Base-by-base conservation (phyloP, 2,113 vertebrate genomes). In the Seriola dumerili region DNA sequence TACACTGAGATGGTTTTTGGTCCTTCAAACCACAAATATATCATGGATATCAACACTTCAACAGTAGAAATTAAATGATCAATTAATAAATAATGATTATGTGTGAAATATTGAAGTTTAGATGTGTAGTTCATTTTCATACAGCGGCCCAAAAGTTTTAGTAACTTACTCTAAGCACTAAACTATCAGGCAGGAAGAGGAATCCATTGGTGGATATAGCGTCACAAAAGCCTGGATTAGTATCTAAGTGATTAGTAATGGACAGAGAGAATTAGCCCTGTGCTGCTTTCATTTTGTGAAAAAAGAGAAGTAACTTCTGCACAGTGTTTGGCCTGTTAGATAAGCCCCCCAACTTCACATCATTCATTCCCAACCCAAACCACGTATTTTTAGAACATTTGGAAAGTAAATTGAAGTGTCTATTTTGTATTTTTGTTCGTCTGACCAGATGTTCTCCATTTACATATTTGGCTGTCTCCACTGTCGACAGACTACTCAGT, bases 391-490 rank as follows among this genome's bases (percentile, higher is more conserved):
- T 19, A 34, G 29, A 34, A 58, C 62, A 78, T 77, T 81, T 79
- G 64, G 63, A 48, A 71, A 76, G 32, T 52, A 48, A 69, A 78
- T 58, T 65, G 13, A 78, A 69, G 17, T 76, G 57, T 81, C 25
- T 25, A 34, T 71, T 63, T 50, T 61, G 46, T 67, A 38, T 75
- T 70, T 82, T 65, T 58, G 42, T 75, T 76, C 23, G 10, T 67
- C 57, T 59, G 62, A 52, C 82, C 73, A 85, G 81, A 83, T 91
- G 85, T 85, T 80, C 67, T 40, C 38, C 59, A 80, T 86, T 79
- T 81, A 34, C 85, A 81, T 84, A 83, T 89, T 78, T 88, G 73
- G 72, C 80, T 74, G 84, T 68, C 76, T 69, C 50, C 34, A 12
- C 70, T 42, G 46, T 87, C 80, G 74, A 77, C 82, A 81, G 42